phyloP scores from a whole-genome alignment of 2,888 invertebrate genomes.

The Apeira syringaria region DNA sequence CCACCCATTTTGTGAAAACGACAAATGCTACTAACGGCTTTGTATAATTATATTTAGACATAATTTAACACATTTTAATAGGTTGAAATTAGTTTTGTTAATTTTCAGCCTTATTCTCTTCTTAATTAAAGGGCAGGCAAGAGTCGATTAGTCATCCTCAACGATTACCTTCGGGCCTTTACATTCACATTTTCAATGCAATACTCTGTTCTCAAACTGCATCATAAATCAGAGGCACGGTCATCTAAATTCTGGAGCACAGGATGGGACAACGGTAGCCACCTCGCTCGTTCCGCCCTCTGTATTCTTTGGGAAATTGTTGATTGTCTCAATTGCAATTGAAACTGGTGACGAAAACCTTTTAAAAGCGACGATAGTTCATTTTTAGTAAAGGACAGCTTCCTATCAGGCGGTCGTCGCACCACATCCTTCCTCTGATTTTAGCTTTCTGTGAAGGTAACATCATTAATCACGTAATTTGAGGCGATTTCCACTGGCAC shows the following conservation, averaged over 20 bases:
- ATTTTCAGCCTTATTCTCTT: no score
- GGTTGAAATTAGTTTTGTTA: no score
- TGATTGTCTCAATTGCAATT: no score
- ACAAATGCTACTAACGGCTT: slow-evolving; percentile 8
- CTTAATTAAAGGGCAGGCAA: neutral
- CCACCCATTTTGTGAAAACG: slow-evolving; percentile 4
- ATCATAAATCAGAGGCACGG: slow-evolving; percentile 12
- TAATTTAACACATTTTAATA: neutral
- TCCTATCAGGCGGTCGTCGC: no score
- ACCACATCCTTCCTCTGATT: no score
- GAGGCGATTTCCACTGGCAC: no score
- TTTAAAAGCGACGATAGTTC: no score
- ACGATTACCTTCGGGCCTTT: slow-evolving; percentile 2
- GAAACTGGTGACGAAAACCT: no score
- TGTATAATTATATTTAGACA: neutral
- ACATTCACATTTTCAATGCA: slow-evolving; percentile 7
- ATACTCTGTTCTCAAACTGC: slow-evolving; percentile 6
- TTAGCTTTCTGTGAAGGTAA: no score
- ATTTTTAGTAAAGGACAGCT: no score
- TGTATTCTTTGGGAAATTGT: no score
- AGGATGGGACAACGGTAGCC: neutral
- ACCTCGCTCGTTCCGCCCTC: neutral
- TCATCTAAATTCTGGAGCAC: slow-evolving; percentile 4
- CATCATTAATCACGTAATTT: no score
- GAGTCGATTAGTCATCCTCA: slow-evolving; percentile 12